Evolutionary conservation across 2,113 vertebrate genomes (phyloP).

Genomic region (Psophia crepitans): DNA sequence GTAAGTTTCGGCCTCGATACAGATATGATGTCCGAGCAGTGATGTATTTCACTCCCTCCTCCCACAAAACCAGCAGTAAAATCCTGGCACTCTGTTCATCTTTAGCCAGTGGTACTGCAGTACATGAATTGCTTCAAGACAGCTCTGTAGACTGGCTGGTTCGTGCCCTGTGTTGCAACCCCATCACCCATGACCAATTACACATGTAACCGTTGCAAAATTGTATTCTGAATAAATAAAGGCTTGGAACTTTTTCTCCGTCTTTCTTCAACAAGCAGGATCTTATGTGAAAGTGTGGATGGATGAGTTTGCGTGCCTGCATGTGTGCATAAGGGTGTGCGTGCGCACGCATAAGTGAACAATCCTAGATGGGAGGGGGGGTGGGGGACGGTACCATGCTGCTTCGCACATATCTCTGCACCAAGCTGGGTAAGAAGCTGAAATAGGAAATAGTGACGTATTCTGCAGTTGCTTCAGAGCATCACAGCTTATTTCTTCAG

Average conservation of each 20-base stretch:
- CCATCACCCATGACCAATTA: background rate
- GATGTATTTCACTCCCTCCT: background rate
- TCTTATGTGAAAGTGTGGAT: background rate
- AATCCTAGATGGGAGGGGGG: background rate
- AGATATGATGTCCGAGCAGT: background rate
- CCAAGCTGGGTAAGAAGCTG: background rate
- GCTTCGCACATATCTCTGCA: background rate
- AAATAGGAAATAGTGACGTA: background rate
- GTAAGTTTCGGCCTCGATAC: background rate
- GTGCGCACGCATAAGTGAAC: background rate
- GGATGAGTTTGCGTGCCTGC: background rate
- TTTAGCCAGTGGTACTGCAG: background rate
- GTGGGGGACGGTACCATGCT: background rate
- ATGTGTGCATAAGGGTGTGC: background rate
- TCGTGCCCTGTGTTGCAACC: background rate
- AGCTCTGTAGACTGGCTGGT: background rate
- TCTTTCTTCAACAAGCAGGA: background rate
- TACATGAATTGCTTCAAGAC: background rate
- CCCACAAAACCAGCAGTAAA: background rate
- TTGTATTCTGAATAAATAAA: background rate
- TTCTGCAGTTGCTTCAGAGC: background rate
- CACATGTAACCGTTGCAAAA: conserved; percentile 5
- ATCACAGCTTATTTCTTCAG: background rate
- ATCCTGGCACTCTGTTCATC: background rate
- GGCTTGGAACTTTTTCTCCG: background rate